Base-by-base conservation (phyloP, 1,140 invertebrate genomes). In the Zaprionus kolodkinae region DNA sequence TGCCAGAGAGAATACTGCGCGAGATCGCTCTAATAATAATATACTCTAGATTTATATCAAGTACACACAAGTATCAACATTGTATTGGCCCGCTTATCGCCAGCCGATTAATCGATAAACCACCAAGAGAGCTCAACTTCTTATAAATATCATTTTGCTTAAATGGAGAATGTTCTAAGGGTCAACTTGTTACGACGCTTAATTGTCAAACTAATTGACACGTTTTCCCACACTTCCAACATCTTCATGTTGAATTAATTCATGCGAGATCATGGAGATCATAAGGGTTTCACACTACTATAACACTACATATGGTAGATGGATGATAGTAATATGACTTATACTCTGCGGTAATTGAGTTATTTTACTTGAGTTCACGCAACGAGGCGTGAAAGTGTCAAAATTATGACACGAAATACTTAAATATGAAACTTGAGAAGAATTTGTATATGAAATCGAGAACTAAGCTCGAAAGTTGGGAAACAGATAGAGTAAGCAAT, bases 191-290 rank as follows among this genome's bases (percentile, higher is more conserved):
- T 50, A 50, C 45, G 45, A 50, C 45, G 45, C 45, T 50, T 50
- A 50, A 50, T 50, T 50, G 45, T 50, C 45, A 25, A 50, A 50
- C 45, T 50, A 50, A 50, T 50, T 50, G 45, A 50, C 45, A 50
- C 45, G 45, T 50, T 50, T 50, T 48, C 45, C 45, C 45, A 48
- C 45, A 17, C 45, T 21, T 48, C 17, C 7, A 17, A 3, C 43
- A 48, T 17, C 17, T 12, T 0, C 45, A 48, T 21, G 45, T 48
- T 48, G 3, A 43, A 43, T 48, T 48, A 48, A 48, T 48, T 50
- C 45, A 45, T 9, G 40, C 40, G 7, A 15, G 40, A 45, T 45
- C 45, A 17, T 11, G 10, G 10, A 25, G 15, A 50, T 17, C 45
- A 50, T 50, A 50, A 50, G 45, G 45, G 45, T 25, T 50, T 25